These are phyloP conservation scores for Penaeus japonicus DNA, from an alignment of 1,140 invertebrate genomes.

Conservation along the genomic window DNA sequence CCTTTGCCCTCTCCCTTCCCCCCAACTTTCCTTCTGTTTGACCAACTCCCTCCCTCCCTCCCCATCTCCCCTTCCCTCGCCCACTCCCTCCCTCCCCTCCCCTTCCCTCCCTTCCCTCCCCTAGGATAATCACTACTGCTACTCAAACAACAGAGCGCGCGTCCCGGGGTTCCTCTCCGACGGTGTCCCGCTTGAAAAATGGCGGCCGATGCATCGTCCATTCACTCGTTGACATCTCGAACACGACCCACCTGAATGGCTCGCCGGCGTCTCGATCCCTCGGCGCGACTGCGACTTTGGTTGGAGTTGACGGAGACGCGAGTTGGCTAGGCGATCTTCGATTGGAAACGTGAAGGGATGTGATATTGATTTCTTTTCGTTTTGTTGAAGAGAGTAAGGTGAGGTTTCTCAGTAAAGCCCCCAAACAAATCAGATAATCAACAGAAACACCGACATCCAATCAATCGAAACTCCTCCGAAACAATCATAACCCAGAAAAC, in stretches of 20 bases:
- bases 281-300: not conserved
- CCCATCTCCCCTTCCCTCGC: not conserved
- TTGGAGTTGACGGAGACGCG: no score
- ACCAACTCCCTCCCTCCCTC: not conserved
- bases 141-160: not conserved
- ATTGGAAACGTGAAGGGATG: no score
- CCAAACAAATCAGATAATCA: no score
- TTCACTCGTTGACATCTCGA: slow-evolving; percentile 31
- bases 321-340: no score
- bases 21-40: no score
- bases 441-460: no score
- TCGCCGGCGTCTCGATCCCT: not conserved
- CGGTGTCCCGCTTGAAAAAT: slow-evolving; percentile 48
- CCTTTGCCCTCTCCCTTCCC: no score
- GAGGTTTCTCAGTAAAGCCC: no score
- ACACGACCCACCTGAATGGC: slow-evolving; percentile 24
- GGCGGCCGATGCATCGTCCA: slow-evolving; percentile 37
- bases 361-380: no score
- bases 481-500: no score
- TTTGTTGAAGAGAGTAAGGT: no score
- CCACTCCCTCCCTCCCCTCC: not conserved
- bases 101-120: not conserved
- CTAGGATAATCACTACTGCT: slow-evolving; percentile 2
- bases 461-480: no score
- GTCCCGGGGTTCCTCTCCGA: not conserved